Evolutionary conservation across 2,797 vertebrate species (phyloP).

Genomic region (Sebastiscus tertius): DNA sequence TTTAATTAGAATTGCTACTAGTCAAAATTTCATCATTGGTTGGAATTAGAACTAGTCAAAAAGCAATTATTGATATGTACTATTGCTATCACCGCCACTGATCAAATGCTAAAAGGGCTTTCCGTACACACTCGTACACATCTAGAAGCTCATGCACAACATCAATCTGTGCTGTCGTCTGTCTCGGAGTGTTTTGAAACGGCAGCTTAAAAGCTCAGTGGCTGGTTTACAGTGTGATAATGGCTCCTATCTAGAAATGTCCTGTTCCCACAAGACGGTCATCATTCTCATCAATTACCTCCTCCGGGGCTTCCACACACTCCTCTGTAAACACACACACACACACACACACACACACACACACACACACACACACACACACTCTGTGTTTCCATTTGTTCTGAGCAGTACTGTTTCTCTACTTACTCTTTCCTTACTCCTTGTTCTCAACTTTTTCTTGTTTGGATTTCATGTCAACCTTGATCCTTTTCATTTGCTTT

Average conservation of each 20-base stretch:
- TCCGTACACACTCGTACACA: not conserved
- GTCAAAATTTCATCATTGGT: not conserved
- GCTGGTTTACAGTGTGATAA: conserved; percentile 41
- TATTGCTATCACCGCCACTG: too few relatives aligned
- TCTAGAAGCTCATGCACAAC: not conserved
- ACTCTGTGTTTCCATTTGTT: not conserved
- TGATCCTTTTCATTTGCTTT: conserved; percentile 21
- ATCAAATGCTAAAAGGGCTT: too few relatives aligned
- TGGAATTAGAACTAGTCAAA: not conserved
- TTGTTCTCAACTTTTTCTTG: conserved; percentile 9
- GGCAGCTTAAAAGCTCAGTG: conserved; percentile 37
- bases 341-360: not conserved
- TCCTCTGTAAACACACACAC: not conserved
- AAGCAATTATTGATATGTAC: too few relatives aligned
- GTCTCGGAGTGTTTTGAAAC: conserved; percentile 13
- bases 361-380: not conserved
- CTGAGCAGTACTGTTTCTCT: not conserved
- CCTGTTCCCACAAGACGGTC: conserved; percentile 42
- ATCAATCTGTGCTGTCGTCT: not conserved
- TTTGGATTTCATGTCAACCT: conserved; percentile 17
- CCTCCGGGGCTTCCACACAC: conserved; percentile 15
- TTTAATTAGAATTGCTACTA: not conserved
- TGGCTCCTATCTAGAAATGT: conserved; percentile 44
- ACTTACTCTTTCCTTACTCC: not conserved
- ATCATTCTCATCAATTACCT: conserved; percentile 50